Conservation (phyloP, 2,797 vertebrate genomes). For the Danio tinwini region DNA sequence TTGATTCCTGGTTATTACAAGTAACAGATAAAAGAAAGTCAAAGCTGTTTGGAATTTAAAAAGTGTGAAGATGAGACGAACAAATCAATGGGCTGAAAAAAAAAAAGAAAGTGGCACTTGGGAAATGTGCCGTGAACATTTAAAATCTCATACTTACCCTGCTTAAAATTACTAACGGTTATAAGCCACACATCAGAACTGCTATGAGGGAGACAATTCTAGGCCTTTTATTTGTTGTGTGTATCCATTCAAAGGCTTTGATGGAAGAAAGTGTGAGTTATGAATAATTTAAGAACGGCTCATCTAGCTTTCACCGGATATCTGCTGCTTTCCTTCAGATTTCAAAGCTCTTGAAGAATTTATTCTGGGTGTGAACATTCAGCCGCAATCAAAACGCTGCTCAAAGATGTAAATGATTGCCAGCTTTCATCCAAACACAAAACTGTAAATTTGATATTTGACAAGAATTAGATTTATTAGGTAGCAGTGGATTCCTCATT, state of each 20-base stretch:
- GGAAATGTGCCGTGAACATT: conserved; percentile 28
- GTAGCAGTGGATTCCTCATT: conserved; percentile 6
- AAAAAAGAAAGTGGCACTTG: neutral
- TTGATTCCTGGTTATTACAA: neutral
- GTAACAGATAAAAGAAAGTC: neutral
- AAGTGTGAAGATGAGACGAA: neutral
- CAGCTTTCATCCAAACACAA: conserved; percentile 29
- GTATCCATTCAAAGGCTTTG: conserved; percentile 42
- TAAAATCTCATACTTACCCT: neutral
- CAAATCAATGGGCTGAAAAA: neutral
- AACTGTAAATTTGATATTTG: conserved; percentile 33
- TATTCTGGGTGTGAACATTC: conserved; percentile 29
- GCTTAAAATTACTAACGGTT: conserved; percentile 22
- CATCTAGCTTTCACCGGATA: conserved; percentile 40
- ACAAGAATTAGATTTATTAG: conserved; percentile 24
- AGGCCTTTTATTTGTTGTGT: conserved; percentile 34
- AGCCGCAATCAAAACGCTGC: conserved; percentile 38
- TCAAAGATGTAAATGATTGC: conserved; percentile 57
- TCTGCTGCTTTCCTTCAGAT: conserved; percentile 43
- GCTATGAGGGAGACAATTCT: conserved; percentile 10
- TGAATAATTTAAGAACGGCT: conserved; percentile 58
- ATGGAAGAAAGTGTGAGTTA: conserved; percentile 23
- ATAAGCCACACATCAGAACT: conserved; percentile 21
- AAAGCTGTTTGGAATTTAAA: neutral
- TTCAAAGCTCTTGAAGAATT: conserved; percentile 46